A percentile compares a stretch with the other conserved stretches of the same genome.
These are phyloP conservation scores for Lepidochrysops patricia DNA, from an alignment of 2,888 invertebrate species.

Conservation along the genomic window DNA sequence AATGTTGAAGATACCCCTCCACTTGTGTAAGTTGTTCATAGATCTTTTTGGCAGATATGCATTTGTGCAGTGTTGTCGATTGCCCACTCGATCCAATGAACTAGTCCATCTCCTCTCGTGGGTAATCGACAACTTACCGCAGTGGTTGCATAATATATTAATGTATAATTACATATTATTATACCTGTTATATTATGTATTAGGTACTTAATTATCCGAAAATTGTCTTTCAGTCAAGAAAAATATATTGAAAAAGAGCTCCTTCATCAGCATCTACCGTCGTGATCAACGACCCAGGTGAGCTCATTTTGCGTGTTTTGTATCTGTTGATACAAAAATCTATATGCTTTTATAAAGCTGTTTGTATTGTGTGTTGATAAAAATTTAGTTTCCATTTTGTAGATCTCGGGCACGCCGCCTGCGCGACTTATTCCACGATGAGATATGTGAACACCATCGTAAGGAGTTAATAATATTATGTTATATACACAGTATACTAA, in stretches of 20 bases:
- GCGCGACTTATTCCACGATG: slow-evolving; percentile 32
- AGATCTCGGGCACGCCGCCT: not conserved
- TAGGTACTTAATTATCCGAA: too few relatives aligned
- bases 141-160: too few relatives aligned
- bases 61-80: too few relatives aligned
- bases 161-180: too few relatives aligned
- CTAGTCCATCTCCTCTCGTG: not conserved
- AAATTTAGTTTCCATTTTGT: not conserved
- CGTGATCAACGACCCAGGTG: slow-evolving; percentile 19
- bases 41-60: too few relatives aligned
- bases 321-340: too few relatives aligned
- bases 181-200: not conserved
- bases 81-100: too few relatives aligned
- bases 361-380: slow-evolving; percentile 31
- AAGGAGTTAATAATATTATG: too few relatives aligned
- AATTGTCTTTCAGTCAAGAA: slow-evolving; percentile 41
- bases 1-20: slow-evolving; percentile 40
- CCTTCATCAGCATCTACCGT: slow-evolving; percentile 36
- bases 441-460: slow-evolving; percentile 43
- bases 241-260: slow-evolving; percentile 43
- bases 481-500: too few relatives aligned
- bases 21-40: slow-evolving; percentile 38
- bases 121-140: too few relatives aligned
- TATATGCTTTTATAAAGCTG: slow-evolving; percentile 35
- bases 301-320: slow-evolving; percentile 30